These are phyloP conservation scores for Misgurnus mizolepis DNA, from an alignment of 2,113 vertebrate genomes.

Conservation along the genomic window DNA sequence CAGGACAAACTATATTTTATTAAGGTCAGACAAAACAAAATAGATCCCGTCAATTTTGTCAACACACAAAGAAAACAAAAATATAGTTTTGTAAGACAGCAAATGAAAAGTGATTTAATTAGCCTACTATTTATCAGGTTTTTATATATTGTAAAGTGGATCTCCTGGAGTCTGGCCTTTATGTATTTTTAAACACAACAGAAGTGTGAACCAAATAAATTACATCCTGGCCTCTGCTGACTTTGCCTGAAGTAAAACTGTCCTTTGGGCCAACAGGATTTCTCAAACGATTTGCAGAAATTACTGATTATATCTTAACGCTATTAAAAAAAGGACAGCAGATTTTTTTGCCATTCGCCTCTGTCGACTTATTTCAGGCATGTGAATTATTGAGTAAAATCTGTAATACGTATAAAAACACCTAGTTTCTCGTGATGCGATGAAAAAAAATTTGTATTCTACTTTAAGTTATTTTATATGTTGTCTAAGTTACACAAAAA, in stretches of 20 bases:
- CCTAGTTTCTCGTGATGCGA: background rate
- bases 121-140: background rate
- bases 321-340: constrained; percentile 35
- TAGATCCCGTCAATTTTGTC: too few relatives aligned
- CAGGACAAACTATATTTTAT: background rate
- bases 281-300: constrained; percentile 35
- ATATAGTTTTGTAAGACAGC: too few relatives aligned
- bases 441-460: background rate
- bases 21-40: too few relatives aligned
- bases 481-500: too few relatives aligned
- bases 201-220: constrained; percentile 54
- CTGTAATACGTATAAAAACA: background rate
- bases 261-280: constrained; percentile 32
- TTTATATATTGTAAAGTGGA: constrained; percentile 14
- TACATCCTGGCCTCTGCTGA: constrained; percentile 41
- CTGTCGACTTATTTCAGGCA: background rate
- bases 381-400: background rate
- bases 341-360: background rate
- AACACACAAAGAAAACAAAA: too few relatives aligned
- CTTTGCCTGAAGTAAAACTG: constrained; percentile 51
- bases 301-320: constrained; percentile 39
- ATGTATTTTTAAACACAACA: constrained; percentile 39
- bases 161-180: constrained; percentile 12
- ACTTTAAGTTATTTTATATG: background rate
- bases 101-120: too few relatives aligned